Evolutionary conservation across 1,140 invertebrate species (phyloP), one percentile per base, ranked within the genome.

Genomic region (Lepidotrigona ventralis): DNA sequence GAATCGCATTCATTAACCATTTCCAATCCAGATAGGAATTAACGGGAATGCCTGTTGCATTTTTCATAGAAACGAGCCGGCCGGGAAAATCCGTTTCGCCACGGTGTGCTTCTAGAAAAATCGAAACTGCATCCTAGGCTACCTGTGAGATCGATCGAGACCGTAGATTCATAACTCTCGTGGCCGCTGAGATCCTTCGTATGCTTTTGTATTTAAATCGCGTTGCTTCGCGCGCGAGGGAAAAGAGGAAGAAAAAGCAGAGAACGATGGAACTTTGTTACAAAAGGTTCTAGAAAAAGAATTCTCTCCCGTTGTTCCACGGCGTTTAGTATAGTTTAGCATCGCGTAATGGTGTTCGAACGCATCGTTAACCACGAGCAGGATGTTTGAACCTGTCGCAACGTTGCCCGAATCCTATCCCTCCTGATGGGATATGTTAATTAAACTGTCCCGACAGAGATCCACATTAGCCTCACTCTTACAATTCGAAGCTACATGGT

Each of bases 371-470:
- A 69, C 33, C 29, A 56, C 73, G 39, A 60, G 8, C 80, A 51
- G 64, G 54, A 82, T 82, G 33, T 69, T 70, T 53, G 81, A n/a
- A 82, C 81, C 81, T 77, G 70, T 78, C 73, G 74, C 46, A 77
- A 78, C 2, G 74, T 56, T 77, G 60, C 53, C 64, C 81, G 26
- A 82, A 78, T 53, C 74, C 15, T 60, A 74, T 82, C 74, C n/a
- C n/a, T 19, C 33, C 39, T 53, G 77, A 82, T 78, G 70, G 39
- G 64, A 77, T 70, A 82, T 70, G 74, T 51, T 78, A 77, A 77
- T 77, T 60, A 60, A 68, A 21, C 15, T 26, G 15, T 21, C 21
- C 2, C 26, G 19, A 19, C 46, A 33, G 39, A 14, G 19, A 21
- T 26, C 17, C 19, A 8, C 63, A 1, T 12, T 14, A 23, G 0